Conservation (phyloP, 2,797 vertebrate species). For the Psittacula derbiana region DNA sequence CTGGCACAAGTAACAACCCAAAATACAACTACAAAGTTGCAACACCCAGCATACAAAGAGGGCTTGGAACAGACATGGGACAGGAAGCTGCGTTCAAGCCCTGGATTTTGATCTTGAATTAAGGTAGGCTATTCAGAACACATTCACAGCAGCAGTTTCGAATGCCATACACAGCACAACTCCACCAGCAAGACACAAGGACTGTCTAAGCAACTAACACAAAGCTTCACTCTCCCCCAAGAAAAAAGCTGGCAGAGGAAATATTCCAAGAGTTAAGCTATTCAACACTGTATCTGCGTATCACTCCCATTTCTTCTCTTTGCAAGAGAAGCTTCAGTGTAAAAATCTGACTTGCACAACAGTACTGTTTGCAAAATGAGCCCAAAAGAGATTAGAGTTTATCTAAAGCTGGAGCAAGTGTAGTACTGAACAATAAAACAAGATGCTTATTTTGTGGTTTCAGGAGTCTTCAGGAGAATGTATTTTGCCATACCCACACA, state of each 20-base stretch:
- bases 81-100: neutral
- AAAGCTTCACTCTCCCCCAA: neutral
- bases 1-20: rapidly evolving
- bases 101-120: neutral
- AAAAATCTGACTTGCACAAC: neutral
- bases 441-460: neutral
- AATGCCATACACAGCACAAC: slow-evolving; percentile 49
- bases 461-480: neutral
- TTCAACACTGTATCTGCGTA: neutral
- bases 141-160: neutral
- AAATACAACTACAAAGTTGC: rapidly evolving
- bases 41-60: neutral
- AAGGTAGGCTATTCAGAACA: neutral
- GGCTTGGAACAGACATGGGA: neutral
- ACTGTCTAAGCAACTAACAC: neutral
- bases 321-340: neutral
- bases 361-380: neutral
- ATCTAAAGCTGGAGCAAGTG: neutral
- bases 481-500: neutral
- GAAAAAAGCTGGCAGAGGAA: neutral
- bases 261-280: neutral
- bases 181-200: neutral
- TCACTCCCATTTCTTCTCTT: neutral
- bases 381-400: neutral
- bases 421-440: neutral